Conservation (phyloP, 2,113 vertebrate genomes). For the Tylochromis polylepis region DNA sequence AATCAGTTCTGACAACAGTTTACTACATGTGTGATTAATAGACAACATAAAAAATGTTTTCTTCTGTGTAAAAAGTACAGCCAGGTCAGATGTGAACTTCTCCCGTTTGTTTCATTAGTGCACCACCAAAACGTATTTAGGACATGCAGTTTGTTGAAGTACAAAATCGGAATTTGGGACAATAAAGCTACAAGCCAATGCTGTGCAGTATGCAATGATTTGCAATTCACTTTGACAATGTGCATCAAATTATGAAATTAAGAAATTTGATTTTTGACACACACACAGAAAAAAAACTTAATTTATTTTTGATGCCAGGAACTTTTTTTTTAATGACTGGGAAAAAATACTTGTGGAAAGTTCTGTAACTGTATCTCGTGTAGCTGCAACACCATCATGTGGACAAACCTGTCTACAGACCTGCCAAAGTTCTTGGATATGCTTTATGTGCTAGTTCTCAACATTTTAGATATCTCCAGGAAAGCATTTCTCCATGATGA, state of each 20-base stretch:
- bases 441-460: neutral
- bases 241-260: neutral
- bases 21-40: no score
- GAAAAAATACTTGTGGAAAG: neutral
- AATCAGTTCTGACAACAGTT: neutral
- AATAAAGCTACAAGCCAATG: neutral
- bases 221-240: neutral
- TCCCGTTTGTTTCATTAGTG: neutral
- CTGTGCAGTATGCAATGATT: neutral
- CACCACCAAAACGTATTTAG: neutral
- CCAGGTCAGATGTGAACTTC: neutral
- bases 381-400: neutral
- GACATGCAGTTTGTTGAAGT: neutral
- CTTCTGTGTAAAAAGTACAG: neutral
- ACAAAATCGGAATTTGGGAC: neutral
- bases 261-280: neutral
- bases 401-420: neutral
- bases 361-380: neutral
- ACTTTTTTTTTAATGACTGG: neutral
- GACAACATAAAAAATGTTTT: neutral
- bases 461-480: neutral
- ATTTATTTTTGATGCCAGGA: neutral
- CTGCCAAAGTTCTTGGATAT: neutral
- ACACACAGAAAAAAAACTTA: neutral
- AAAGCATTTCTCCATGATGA: neutral